These are phyloP conservation scores for Boloria euphrosyne DNA, from an alignment of 2,888 invertebrate species.

Conservation along the genomic window DNA sequence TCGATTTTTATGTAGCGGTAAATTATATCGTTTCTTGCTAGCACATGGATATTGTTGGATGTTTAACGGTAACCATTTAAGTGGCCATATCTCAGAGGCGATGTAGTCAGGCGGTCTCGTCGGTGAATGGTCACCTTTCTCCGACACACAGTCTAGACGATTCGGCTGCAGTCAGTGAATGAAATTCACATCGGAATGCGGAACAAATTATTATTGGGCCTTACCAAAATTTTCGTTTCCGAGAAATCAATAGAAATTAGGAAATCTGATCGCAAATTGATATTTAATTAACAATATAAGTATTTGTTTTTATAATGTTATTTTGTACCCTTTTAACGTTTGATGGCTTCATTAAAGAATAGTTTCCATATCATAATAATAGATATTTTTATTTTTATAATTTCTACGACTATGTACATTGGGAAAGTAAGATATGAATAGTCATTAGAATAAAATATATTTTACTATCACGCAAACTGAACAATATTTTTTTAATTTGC, in stretches of 20 bases:
- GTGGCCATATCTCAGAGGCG: constrained; percentile 60
- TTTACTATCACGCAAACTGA: too few species aligned
- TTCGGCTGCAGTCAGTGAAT: constrained; percentile 75
- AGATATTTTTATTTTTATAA: too few species aligned
- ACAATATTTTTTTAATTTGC: too few species aligned
- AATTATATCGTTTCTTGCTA: constrained; percentile 26
- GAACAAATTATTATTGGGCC: constrained; percentile 68
- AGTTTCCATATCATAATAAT: too few species aligned
- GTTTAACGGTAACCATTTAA: constrained; percentile 61
- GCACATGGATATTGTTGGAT: constrained; percentile 36
- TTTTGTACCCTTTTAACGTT: too few species aligned
- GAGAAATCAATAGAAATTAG: constrained; percentile 18
- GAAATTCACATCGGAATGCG: constrained; percentile 78
- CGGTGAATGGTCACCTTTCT: constrained; percentile 82
- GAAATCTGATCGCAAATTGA: neutral
- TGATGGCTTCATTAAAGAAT: too few species aligned
- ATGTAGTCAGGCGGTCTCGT: constrained; percentile 58
- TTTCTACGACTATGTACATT: too few species aligned
- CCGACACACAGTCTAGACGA: constrained; percentile 80
- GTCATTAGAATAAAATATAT: too few species aligned
- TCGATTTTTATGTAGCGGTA: constrained; percentile 20
- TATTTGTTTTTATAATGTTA: too few species aligned
- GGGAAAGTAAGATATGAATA: too few species aligned
- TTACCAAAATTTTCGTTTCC: constrained; percentile 57
- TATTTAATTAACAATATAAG: neutral